phyloP scores from a whole-genome alignment of 2,797 vertebrate species.

The Tympanoctomys barrerae region DNA sequence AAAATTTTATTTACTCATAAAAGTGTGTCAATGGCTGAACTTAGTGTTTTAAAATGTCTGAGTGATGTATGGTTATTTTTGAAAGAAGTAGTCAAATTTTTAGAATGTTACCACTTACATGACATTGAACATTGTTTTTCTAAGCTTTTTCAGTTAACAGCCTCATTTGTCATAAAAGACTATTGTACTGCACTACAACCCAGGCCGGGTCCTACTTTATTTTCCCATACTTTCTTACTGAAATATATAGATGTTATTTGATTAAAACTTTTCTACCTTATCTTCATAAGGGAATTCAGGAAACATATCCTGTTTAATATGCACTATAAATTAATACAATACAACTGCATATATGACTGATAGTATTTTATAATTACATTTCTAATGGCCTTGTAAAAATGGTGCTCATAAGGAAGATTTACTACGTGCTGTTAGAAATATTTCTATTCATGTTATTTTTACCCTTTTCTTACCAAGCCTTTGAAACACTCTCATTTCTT shows the following conservation, averaged over 20 bases:
- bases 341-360: neutral
- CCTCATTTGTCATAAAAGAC: neutral
- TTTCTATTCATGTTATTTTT: neutral
- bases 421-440: slow-evolving; percentile 15
- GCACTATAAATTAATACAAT: neutral
- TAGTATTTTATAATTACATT: slow-evolving; percentile 68
- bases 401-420: slow-evolving; percentile 57
- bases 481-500: neutral
- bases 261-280: neutral
- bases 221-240: neutral
- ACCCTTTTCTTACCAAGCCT: neutral
- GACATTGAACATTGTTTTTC: neutral
- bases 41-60: neutral
- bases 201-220: neutral
- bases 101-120: neutral
- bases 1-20: slow-evolving; percentile 7
- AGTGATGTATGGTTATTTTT: slow-evolving; percentile 1
- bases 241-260: neutral
- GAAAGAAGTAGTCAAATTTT: neutral
- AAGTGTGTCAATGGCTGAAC: neutral
- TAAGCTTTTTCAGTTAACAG: neutral
- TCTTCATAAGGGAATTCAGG: neutral
- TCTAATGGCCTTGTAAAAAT: slow-evolving; percentile 32
- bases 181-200: neutral
- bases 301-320: neutral